Percentiles rank a stretch among this genome's conserved stretches.
These are phyloP conservation scores for Neocrepidodera transversa DNA, from an alignment of 2,888 invertebrate genomes.

Conservation along the genomic window DNA sequence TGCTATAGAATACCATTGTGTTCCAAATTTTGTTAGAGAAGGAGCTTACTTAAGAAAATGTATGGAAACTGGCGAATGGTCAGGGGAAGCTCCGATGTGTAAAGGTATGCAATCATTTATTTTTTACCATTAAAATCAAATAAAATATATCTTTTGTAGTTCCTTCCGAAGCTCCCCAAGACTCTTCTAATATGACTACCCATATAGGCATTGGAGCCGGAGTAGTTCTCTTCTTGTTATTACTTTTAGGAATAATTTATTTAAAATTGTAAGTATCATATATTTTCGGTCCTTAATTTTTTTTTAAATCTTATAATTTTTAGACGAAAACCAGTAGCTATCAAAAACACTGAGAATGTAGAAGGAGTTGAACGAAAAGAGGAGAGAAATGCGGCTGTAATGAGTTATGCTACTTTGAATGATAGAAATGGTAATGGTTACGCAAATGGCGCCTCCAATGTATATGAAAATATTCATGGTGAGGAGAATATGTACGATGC, in stretches of 20 bases:
- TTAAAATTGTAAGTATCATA: conserved; percentile 75
- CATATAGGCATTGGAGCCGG: conserved; percentile 87
- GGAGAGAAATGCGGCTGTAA: conserved; percentile 85
- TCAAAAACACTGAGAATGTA: conserved; percentile 88
- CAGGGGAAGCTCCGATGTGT: conserved; percentile 85
- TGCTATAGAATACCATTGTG: conserved; percentile 87
- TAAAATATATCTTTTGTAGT: too few relatives aligned
- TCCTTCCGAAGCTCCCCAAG: conserved; percentile 73
- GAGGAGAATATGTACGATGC: conserved; percentile 79
- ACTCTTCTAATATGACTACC: conserved; percentile 75
- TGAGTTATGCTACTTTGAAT: conserved; percentile 86
- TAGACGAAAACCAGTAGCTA: conserved; percentile 83
- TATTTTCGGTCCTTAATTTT: not conserved
- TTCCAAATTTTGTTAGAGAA: conserved; percentile 81
- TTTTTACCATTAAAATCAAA: not conserved
- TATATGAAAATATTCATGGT: conserved; percentile 67
- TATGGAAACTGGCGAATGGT: conserved; percentile 84
- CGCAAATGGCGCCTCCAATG: conserved; percentile 58
- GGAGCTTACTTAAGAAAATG: conserved; percentile 87
- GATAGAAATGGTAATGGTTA: conserved; percentile 69
- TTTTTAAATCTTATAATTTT: too few relatives aligned
- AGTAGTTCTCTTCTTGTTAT: conserved; percentile 78
- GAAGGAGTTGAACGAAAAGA: conserved; percentile 87
- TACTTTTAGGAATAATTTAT: conserved; percentile 81
- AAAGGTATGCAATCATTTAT: conserved; percentile 63